Conservation (phyloP, 2,888 invertebrate species). For the Bellardia pandia region DNA sequence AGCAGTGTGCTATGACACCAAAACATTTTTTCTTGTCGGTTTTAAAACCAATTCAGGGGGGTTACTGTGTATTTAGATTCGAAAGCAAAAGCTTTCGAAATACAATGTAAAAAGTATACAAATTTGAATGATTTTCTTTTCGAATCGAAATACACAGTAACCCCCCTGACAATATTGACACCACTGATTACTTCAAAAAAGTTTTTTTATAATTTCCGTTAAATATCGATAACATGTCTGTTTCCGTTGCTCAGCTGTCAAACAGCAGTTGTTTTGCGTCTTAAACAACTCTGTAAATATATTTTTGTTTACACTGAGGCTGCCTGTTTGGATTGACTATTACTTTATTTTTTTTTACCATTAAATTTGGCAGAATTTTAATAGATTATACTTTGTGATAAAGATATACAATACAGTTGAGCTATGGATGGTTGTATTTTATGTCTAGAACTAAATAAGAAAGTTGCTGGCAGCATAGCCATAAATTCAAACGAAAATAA, state of each 20-base stretch:
- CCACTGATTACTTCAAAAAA: too few relatives aligned
- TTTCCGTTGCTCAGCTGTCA: neutral
- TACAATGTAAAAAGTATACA: too few relatives aligned
- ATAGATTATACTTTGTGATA: too few relatives aligned
- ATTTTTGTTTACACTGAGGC: neutral
- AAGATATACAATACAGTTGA: neutral
- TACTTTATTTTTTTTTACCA: too few relatives aligned
- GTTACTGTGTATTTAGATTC: too few relatives aligned
- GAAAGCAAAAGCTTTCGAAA: too few relatives aligned
- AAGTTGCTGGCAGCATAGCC: constrained; percentile 1
- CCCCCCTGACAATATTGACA: too few relatives aligned
- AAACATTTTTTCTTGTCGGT: too few relatives aligned
- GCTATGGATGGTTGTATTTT: constrained; percentile 57
- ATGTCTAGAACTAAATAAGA: constrained; percentile 41
- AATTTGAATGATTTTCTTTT: too few relatives aligned
- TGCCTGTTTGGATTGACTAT: neutral
- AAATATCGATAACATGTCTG: neutral
- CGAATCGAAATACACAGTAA: too few relatives aligned
- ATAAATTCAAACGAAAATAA: constrained; percentile 45
- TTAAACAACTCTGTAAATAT: neutral
- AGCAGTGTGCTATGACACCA: too few relatives aligned
- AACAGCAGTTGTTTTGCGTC: neutral
- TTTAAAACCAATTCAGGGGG: too few relatives aligned
- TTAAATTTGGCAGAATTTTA: neutral
- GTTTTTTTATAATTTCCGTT: neutral